These are phyloP conservation scores for Recurvirostra avosetta DNA, from an alignment of 2,113 vertebrate species.

Conservation along the genomic window DNA sequence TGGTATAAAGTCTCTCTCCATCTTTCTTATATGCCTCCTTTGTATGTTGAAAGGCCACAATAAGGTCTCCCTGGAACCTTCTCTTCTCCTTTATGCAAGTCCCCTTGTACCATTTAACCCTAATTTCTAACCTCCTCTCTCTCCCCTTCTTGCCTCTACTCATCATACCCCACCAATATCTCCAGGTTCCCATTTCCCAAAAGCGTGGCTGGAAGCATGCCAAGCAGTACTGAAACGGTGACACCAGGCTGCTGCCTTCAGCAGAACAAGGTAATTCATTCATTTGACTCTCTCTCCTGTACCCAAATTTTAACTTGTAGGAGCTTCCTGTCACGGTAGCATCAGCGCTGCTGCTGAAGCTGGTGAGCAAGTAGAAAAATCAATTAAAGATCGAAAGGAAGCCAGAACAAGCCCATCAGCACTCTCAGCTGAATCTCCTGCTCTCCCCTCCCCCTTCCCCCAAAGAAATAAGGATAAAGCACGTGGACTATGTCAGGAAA, in stretches of 20 bases:
- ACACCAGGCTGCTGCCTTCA: neutral
- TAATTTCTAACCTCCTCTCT: neutral
- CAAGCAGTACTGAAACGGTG: neutral
- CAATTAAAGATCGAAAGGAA: neutral
- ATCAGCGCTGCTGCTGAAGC: neutral
- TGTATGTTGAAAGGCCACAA: rapidly evolving
- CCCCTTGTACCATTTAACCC: neutral
- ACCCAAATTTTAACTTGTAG: neutral
- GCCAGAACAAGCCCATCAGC: neutral
- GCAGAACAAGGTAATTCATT: neutral
- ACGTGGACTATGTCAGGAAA: rapidly evolving
- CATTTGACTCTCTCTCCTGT: neutral
- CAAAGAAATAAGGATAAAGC: neutral
- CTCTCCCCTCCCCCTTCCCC: no score
- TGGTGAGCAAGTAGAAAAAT: neutral
- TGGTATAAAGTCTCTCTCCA: neutral
- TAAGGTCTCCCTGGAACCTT: neutral
- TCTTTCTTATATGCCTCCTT: neutral
- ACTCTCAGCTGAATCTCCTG: neutral
- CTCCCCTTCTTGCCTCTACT: neutral
- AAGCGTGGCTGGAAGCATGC: rapidly evolving
- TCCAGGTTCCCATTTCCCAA: neutral
- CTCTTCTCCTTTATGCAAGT: neutral
- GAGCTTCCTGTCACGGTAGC: neutral
- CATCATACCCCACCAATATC: neutral